Base-by-base conservation (phyloP, 2,113 vertebrate genomes). In the Dascyllus trimaculatus region DNA sequence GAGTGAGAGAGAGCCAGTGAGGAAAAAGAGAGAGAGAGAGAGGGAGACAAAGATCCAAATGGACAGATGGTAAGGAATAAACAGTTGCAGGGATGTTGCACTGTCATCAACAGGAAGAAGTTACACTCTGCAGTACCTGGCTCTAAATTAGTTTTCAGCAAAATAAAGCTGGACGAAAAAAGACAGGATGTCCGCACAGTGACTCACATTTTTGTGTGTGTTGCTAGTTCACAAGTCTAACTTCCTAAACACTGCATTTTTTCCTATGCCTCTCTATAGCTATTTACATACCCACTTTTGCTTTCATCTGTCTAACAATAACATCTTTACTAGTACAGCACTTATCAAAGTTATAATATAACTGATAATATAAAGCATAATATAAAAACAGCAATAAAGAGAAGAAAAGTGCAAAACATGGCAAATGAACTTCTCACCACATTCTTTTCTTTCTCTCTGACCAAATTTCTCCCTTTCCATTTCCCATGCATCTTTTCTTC, bases 51-150 rank as follows among this genome's bases (percentile, higher is more conserved):
- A 43, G 40, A 43, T 43, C 40, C 40, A 14, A 13, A 43, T 43
- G 51, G 49, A 65, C 51, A 64, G 75, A 63, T 63, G 46, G 46
- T 11, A 38, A 40, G 22, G 38, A 46, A 66, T 9, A 73, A 75
- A 63, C 38, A 69, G 56, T 38, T 75, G 45, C 76, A 25, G 46
- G 25, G 65, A 52, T 52, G 71, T 21, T 78, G 51, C 0, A 1
- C 32, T 11, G 48, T 70, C 75, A 73, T 84, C 26, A 59, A 7
- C 13, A 65, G 18, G 10, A 59, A 24, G 25, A 35, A 69, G 58
- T 13, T 45, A 13, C 61, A 60, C n/a, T 14, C 46, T 49, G 63
- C 49, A 80, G 29, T 70, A 68, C 51, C 38, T 71, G 45, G 19
- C 54, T 24, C 24, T 11, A 71, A 62, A 57, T 71, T 43, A 49